Evolutionary conservation across 2,113 vertebrate species (phyloP).

Genomic region (Megaptera novaeangliae): DNA sequence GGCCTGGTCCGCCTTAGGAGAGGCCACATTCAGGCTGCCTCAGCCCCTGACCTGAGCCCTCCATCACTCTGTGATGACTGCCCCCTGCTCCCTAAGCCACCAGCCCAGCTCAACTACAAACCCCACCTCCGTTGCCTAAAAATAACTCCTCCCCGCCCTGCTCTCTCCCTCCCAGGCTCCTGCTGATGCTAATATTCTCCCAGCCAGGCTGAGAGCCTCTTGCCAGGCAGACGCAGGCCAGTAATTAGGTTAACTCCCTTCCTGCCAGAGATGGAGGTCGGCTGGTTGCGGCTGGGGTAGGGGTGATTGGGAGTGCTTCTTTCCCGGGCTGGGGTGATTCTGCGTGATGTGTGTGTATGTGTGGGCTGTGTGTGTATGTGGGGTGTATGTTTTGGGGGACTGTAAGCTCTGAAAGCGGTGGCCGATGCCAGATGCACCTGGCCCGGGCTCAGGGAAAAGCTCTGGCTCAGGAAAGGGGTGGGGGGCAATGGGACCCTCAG

Average conservation of each 20-base stretch:
- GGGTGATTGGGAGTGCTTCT: background rate
- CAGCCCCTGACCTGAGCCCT: background rate
- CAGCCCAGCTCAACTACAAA: background rate
- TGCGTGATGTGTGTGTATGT: background rate
- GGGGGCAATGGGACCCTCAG: rapidly evolving
- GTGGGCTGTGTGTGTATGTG: background rate
- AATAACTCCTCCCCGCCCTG: slow-evolving; percentile 9
- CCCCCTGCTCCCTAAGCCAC: background rate
- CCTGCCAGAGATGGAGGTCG: background rate
- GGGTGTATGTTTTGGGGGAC: too few species aligned
- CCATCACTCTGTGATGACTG: background rate
- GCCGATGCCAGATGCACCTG: background rate
- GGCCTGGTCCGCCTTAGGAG: background rate
- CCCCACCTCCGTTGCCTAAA: slow-evolving; percentile 53
- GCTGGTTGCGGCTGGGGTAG: background rate
- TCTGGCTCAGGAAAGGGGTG: background rate
- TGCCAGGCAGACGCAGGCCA: background rate
- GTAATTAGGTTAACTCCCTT: slow-evolving; percentile 57
- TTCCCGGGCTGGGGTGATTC: background rate
- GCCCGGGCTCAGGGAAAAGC: background rate
- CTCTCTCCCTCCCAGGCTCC: background rate
- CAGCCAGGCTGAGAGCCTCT: background rate
- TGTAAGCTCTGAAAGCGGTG: background rate
- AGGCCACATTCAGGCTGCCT: background rate
- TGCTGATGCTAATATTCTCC: slow-evolving; percentile 51